Evolutionary conservation across 2,113 vertebrate species (phyloP).

Genomic region (Sebastes fasciatus): DNA sequence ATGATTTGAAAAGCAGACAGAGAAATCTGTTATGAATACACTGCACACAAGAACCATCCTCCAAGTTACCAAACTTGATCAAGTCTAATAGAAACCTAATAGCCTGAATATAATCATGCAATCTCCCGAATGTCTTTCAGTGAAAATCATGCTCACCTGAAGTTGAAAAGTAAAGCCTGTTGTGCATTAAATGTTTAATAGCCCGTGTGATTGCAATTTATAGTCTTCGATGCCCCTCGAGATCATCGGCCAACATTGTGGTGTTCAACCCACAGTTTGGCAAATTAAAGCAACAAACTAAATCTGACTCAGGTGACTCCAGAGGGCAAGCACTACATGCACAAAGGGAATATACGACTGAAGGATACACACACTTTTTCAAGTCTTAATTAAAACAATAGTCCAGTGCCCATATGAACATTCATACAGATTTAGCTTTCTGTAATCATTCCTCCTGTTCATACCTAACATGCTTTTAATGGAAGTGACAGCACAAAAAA

Average conservation of each 20-base stretch:
- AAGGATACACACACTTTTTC: neutral
- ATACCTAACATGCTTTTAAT: neutral
- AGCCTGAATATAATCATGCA: neutral
- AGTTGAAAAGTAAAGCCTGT: conserved; percentile 10
- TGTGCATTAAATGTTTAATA: conserved; percentile 23
- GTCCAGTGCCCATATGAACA: neutral
- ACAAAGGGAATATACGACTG: conserved; percentile 10
- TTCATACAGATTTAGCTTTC: neutral
- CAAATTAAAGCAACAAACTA: conserved; percentile 55
- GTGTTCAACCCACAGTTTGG: conserved; percentile 50
- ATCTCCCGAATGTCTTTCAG: neutral
- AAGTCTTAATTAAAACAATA: neutral
- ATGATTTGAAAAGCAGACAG: conserved; percentile 33
- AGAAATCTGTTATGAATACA: conserved; percentile 30
- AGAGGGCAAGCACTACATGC: conserved; percentile 14
- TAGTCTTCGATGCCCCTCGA: conserved; percentile 57
- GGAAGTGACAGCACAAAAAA: neutral
- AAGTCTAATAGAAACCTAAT: neutral
- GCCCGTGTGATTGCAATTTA: conserved; percentile 64
- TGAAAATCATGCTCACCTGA: conserved; percentile 60
- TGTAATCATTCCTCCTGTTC: neutral
- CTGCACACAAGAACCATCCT: neutral
- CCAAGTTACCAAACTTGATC: neutral
- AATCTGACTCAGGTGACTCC: conserved; percentile 51
- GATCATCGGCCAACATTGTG: conserved; percentile 40